phyloP scores from a whole-genome alignment of 2,797 vertebrate genomes.

The Cercopithecus diana region DNA sequence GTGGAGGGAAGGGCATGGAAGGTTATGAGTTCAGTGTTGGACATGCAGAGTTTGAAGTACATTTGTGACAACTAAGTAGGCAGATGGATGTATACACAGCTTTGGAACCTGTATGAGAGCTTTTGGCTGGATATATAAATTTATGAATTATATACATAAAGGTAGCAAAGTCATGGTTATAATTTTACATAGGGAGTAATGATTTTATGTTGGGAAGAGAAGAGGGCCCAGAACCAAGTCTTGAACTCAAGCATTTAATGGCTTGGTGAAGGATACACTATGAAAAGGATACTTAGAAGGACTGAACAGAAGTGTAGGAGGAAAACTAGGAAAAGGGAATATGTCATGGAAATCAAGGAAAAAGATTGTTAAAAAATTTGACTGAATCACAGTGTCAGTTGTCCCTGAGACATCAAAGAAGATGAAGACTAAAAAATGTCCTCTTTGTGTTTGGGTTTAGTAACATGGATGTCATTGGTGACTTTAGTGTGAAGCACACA shows the following conservation, averaged over 20 bases:
- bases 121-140: not conserved
- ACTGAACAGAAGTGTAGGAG: not conserved
- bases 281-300: not conserved
- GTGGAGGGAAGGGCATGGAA: not conserved
- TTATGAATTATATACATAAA: constrained; percentile 40
- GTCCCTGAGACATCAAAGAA: not conserved
- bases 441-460: not conserved
- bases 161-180: not conserved
- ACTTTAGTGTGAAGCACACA: not conserved
- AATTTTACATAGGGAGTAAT: not conserved
- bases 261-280: not conserved
- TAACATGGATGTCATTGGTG: not conserved
- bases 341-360: not conserved
- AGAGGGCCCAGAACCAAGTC: not conserved
- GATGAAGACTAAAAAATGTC: constrained; percentile 4
- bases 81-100: not conserved
- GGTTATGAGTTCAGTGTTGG: constrained; percentile 14
- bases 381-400: not conserved
- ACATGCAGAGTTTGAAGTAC: not conserved
- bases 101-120: not conserved
- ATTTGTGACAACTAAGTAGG: not conserved
- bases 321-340: not conserved
- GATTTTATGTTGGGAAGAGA: not conserved
- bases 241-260: constrained; percentile 20
- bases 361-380: not conserved